A percentile compares a stretch with the other conserved stretches of the same genome.
Conservation (phyloP, 2,797 vertebrate genomes). For the Poecilia wingei region DNA sequence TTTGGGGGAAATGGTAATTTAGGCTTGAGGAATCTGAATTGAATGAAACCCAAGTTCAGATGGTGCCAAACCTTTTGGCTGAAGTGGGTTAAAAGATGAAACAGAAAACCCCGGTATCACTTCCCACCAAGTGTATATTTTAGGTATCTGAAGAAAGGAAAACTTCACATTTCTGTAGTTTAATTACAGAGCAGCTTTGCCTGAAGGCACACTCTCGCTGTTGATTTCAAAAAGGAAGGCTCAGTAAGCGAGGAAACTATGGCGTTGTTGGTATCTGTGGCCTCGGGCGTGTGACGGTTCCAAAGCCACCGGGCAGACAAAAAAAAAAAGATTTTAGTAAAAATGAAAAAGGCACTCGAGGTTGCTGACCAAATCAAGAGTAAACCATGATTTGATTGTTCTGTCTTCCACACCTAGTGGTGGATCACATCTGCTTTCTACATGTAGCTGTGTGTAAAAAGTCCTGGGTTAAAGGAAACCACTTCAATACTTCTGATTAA, state of each 20-base stretch:
- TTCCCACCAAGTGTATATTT: neutral
- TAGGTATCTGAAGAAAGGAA: neutral
- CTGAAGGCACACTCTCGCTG: neutral
- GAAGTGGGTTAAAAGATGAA: neutral
- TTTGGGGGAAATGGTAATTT: neutral
- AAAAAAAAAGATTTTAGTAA: neutral
- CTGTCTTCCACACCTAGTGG: neutral
- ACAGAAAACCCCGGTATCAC: neutral
- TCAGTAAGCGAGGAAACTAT: neutral
- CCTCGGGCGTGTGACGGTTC: neutral
- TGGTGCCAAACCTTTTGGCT: neutral
- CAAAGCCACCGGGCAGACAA: neutral
- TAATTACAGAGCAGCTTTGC: slow-evolving; percentile 2
- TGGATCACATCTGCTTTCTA: slow-evolving; percentile 30
- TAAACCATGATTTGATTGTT: neutral
- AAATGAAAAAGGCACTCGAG: neutral
- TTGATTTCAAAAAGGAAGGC: neutral
- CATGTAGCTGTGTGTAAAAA: neutral
- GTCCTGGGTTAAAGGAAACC: neutral
- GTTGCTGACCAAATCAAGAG: neutral
- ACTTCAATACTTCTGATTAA: neutral
- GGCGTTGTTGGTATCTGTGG: neutral
- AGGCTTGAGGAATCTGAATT: neutral
- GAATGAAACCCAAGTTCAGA: neutral
- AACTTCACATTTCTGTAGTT: neutral